A percentile compares a stretch with the other conserved stretches of the same genome.
These are phyloP conservation scores for Gymnosoma rotundatum DNA, from an alignment of 2,888 invertebrate species.

Conservation along the genomic window DNA sequence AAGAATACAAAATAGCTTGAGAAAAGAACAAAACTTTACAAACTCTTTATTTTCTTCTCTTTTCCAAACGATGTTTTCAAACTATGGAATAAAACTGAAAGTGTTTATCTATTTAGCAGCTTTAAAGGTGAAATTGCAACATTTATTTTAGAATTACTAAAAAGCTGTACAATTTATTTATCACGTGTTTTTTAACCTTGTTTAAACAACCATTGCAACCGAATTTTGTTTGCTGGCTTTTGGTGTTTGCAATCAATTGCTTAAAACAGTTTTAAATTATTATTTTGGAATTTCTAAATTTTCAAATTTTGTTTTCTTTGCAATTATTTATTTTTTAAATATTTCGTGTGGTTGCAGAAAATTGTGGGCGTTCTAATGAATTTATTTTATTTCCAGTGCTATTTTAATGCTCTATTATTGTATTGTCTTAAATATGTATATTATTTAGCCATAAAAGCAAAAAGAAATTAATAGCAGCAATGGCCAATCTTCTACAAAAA, in stretches of 20 bases:
- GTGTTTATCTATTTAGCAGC: background rate
- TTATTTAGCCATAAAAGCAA: conserved; percentile 5
- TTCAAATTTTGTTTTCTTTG: background rate
- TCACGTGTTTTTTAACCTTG: conserved; percentile 43
- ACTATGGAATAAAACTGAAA: conserved; percentile 35
- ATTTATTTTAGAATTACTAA: background rate
- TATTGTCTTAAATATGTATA: conserved; percentile 1
- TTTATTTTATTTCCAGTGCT: conserved; percentile 36
- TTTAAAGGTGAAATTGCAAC: too few species aligned
- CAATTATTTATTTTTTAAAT: background rate
- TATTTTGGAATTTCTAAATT: background rate
- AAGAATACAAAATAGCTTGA: background rate
- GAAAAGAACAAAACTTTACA: background rate
- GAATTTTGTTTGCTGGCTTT: background rate
- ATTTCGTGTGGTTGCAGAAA: conserved; percentile 22
- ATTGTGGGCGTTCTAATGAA: conserved; percentile 49
- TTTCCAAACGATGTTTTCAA: background rate
- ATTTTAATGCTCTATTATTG: conserved; percentile 52
- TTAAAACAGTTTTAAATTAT: background rate
- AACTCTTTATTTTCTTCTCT: background rate
- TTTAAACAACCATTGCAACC: background rate
- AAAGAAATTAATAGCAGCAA: conserved; percentile 13
- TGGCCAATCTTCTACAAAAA: background rate
- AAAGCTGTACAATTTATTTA: conserved; percentile 30
- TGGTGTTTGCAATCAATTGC: too few species aligned